A percentile compares a stretch with the other conserved stretches of the same genome.
phyloP scores from a whole-genome alignment of 2,888 invertebrate genomes.

The Lycophotia porphyrea region DNA sequence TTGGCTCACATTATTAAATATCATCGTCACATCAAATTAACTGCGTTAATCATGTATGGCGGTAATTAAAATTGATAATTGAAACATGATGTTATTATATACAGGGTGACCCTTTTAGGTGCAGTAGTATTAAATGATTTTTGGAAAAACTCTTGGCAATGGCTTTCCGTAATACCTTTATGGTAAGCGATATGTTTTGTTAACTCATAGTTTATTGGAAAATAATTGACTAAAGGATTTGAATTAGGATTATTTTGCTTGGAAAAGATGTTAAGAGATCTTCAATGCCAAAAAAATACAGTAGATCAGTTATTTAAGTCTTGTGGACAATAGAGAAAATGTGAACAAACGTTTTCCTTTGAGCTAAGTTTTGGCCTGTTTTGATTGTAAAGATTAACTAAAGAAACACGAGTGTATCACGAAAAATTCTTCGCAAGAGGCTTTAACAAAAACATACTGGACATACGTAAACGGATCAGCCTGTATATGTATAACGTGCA shows the following conservation, averaged over 20 bases:
- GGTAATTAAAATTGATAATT: constrained; percentile 43
- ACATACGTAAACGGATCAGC: not conserved
- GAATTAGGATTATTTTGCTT: not conserved
- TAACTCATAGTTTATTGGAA: not conserved
- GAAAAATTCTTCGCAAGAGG: not conserved
- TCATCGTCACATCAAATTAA: constrained; percentile 58
- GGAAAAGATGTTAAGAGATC: not conserved
- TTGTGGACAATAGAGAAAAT: not conserved
- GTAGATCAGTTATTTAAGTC: not conserved
- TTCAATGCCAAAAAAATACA: not conserved
- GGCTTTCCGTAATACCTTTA: not conserved
- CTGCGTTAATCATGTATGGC: constrained; percentile 46
- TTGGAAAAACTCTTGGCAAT: not conserved
- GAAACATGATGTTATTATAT: constrained; percentile 18
- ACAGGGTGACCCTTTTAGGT: not conserved
- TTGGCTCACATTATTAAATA: constrained; percentile 54
- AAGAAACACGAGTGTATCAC: not conserved
- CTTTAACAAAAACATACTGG: not conserved
- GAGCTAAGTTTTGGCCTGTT: not conserved
- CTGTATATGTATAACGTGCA: constrained; percentile 1
- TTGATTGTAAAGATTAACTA: not conserved
- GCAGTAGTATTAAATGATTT: not conserved
- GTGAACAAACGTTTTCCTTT: not conserved
- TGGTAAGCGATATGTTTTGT: not conserved
- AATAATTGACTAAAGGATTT: not conserved